phyloP scores from a whole-genome alignment of 2,113 vertebrate genomes.

The Trematomus loennbergii region DNA sequence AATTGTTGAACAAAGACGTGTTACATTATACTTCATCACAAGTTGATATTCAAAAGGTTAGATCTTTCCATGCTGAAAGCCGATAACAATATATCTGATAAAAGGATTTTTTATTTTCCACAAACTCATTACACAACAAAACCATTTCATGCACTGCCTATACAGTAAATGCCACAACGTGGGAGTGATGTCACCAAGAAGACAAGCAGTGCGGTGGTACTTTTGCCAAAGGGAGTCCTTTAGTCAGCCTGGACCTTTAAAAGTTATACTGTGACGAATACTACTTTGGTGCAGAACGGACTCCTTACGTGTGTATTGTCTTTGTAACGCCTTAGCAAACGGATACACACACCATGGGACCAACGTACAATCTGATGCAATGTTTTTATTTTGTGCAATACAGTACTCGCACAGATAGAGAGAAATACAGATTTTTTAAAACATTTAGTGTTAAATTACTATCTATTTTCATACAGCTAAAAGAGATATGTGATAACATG shows the following conservation, averaged over 20 bases:
- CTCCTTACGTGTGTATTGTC: not conserved
- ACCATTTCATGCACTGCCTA: not conserved
- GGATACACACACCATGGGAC: not conserved
- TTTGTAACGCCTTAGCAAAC: not conserved
- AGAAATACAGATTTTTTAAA: not conserved
- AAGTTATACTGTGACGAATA: slow-evolving; percentile 8
- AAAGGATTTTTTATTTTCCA: not conserved
- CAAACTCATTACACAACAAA: not conserved
- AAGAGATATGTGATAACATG: no score
- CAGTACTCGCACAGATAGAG: not conserved
- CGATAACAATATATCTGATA: not conserved
- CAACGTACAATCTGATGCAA: not conserved
- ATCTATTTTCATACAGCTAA: no score
- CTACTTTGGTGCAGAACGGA: slow-evolving; percentile 11
- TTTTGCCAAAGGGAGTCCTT: not conserved
- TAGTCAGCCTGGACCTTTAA: not conserved
- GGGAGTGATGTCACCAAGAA: not conserved
- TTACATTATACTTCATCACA: not conserved
- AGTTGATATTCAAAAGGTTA: not conserved
- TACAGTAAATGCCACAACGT: not conserved
- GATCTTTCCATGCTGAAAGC: not conserved
- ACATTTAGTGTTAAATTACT: no score
- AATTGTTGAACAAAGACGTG: slow-evolving; percentile 10
- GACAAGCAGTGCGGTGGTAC: not conserved
- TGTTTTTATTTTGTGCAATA: not conserved